phyloP scores from a whole-genome alignment of 2,797 vertebrate genomes.

The Eupleurogrammus muticus region DNA sequence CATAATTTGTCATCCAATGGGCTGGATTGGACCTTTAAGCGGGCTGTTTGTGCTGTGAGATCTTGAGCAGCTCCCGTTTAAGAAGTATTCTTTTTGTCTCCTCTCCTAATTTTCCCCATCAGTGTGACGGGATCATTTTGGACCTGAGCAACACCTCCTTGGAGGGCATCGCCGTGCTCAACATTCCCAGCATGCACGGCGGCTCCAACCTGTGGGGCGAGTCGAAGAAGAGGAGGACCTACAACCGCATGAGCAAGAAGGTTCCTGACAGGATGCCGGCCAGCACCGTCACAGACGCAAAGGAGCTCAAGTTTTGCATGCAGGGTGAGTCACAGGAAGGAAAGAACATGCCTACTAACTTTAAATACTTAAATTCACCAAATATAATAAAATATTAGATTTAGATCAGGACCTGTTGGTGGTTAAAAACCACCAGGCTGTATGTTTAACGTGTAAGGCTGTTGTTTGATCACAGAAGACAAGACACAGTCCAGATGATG shows the following conservation, averaged over 20 bases:
- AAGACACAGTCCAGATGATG: background rate
- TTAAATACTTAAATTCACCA: no score
- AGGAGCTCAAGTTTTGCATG: constrained; percentile 93
- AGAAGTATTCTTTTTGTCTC: constrained; percentile 3
- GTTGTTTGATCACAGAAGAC: background rate
- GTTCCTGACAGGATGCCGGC: constrained; percentile 78
- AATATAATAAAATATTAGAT: no score
- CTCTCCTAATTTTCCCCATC: background rate
- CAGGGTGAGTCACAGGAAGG: constrained; percentile 87
- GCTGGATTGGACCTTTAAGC: no score
- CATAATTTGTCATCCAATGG: no score
- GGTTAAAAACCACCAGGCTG: background rate
- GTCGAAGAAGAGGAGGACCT: constrained; percentile 90
- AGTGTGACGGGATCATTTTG: constrained; percentile 92
- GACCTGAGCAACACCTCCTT: constrained; percentile 92
- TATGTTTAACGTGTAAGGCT: background rate
- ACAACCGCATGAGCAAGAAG: constrained; percentile 93
- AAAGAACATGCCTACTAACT: background rate
- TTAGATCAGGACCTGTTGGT: background rate
- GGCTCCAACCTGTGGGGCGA: constrained; percentile 97
- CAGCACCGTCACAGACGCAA: constrained; percentile 88
- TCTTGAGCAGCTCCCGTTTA: no score
- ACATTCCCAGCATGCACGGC: constrained; percentile 98
- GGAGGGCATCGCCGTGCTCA: constrained; percentile 94
- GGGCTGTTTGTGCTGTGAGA: constrained; percentile 47